These are phyloP conservation scores for Theonella swinhoei DNA, from an alignment of 37 sponge, comb jelly and placozoan species.

Conservation along the genomic window DNA sequence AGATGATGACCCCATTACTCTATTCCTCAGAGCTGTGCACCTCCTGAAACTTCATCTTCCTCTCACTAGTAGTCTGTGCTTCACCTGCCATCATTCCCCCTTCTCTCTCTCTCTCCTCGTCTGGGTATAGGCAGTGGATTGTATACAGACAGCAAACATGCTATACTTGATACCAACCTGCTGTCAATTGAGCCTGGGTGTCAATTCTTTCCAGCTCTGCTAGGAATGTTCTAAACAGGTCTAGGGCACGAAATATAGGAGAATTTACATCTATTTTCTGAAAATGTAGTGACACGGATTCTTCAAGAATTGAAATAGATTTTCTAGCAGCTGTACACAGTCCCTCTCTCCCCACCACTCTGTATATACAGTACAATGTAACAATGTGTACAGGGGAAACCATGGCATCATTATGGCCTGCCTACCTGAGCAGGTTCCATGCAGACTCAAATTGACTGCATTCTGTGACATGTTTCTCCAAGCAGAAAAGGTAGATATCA, in stretches of 20 bases:
- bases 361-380: neutral
- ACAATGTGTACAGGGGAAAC: neutral
- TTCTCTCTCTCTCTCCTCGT: neutral
- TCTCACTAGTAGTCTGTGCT: slow-evolving; percentile 47
- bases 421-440: slow-evolving; percentile 56
- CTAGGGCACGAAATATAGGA: neutral
- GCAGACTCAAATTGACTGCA: slow-evolving; percentile 37
- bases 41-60: slow-evolving; percentile 64
- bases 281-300: too few relatives aligned
- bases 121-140: too few relatives aligned
- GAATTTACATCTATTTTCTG: neutral
- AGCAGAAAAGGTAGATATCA: slow-evolving; percentile 43
- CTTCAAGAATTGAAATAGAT: neutral
- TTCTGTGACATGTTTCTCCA: slow-evolving; percentile 33
- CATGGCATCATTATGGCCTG: neutral
- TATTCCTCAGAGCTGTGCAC: slow-evolving; percentile 1
- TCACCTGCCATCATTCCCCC: neutral
- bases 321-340: neutral
- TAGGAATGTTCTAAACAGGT: neutral
- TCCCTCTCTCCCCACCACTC: slow-evolving; percentile 4
- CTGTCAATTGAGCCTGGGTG: neutral
- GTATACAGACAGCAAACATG: too few relatives aligned
- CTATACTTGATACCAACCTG: neutral
- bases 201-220: neutral
- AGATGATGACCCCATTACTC: neutral